A percentile compares a stretch with the other conserved stretches of the same genome.
Conservation (phyloP, 2,113 vertebrate species). For the Tauraco erythrolophus region DNA sequence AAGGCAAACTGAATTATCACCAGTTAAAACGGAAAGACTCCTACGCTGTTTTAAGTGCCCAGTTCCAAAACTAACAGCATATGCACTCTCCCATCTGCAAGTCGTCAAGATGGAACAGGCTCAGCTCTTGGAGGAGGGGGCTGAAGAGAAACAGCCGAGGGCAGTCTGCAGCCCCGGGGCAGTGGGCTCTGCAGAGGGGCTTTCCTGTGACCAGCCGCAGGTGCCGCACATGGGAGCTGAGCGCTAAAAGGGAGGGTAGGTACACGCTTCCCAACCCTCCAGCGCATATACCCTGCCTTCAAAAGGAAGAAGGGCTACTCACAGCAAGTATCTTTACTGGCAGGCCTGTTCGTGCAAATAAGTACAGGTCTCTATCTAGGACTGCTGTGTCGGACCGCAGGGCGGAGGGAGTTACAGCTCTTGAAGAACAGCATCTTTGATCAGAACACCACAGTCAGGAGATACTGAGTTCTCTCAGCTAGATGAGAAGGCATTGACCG, state of each 20-base stretch:
- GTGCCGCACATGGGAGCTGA: background rate
- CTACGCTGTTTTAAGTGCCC: background rate
- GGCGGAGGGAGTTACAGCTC: background rate
- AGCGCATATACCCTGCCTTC: background rate
- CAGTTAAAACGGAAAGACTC: background rate
- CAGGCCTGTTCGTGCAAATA: background rate
- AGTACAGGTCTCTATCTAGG: background rate
- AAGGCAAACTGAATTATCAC: background rate
- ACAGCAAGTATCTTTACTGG: background rate
- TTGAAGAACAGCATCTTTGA: background rate
- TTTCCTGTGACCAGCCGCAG: background rate
- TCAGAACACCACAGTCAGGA: background rate
- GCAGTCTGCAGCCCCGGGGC: accelerated
- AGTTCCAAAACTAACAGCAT: background rate
- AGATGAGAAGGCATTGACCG: background rate
- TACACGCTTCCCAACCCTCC: background rate
- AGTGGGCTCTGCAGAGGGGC: background rate
- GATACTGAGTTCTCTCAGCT: background rate
- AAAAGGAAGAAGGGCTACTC: background rate
- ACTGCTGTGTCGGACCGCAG: accelerated
- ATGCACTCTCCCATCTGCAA: background rate
- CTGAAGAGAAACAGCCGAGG: background rate
- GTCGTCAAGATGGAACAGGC: background rate
- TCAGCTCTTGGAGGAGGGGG: background rate
- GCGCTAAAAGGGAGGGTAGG: background rate